Evolutionary conservation across 2,113 vertebrate species (phyloP), one percentile per base, ranked within the genome.

Genomic region (Mesocricetus auratus): DNA sequence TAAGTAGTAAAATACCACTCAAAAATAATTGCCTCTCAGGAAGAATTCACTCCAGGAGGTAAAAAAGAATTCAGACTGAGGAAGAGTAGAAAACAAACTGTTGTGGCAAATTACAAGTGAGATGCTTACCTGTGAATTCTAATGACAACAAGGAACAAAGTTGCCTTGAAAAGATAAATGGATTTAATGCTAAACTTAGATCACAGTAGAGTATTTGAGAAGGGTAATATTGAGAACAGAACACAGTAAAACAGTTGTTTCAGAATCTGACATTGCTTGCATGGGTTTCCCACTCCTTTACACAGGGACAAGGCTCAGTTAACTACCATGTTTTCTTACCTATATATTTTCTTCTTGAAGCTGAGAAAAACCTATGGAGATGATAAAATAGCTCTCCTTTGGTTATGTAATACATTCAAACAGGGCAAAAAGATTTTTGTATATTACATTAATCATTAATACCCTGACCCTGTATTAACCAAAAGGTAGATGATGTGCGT

Each of bases 371-470:
- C 1, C n/a, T 60, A 39, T 78, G 36, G 64, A 33, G 60, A 50
- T 3, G 4, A 56, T 79, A 13, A 53, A 22, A 5, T 42, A 77
- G 15, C 10, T n/a, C n/a, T 86, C 42, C 31, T 86, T 50, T 90
- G 47, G 85, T 58, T 69, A 56, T 53, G 36, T 78, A 53, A 83
- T 92, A 53, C 39, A 88, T n/a, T 87, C 66, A 74, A 83, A 53
- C 39, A 90, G n/a, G 33, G 45, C 64, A 89, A 86, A 83, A 58
- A 0, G 16, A 74, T 19, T 90, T 78, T 33, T 74, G 26, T 8
- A 87, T 21, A 73, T 75, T 81, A 81, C 83, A 71, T 94, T 62
- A 91, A 75, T 93, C 13, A n/a, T 31, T 50, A 64, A 92, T 39
- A 12, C 90, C 4, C 26, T 91, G 58, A 58, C 15, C 7, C 53